Evolutionary conservation across 2,797 vertebrate genomes (phyloP).

Genomic region (Amblyopsis hoosieri): DNA sequence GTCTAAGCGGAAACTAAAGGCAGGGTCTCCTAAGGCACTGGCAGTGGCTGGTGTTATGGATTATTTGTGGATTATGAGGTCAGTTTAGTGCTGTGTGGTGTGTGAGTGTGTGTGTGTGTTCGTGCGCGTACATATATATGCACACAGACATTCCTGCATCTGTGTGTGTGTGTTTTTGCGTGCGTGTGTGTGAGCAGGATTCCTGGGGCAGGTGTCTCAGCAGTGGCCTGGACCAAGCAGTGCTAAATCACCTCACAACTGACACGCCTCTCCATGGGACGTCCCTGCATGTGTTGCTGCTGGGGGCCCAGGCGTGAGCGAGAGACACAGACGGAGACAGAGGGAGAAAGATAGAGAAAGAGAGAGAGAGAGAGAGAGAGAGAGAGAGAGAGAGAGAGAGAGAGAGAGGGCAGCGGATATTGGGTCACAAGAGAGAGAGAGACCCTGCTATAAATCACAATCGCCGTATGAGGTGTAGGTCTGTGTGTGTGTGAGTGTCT

Average conservation of each 20-base stretch:
- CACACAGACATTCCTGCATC: not conserved
- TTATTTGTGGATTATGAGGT: slow-evolving; percentile 19
- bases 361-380: slow-evolving; percentile 14
- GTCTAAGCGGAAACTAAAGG: slow-evolving; percentile 15
- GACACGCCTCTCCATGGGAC: slow-evolving; percentile 75
- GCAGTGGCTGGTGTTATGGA: not conserved
- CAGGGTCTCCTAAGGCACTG: slow-evolving; percentile 22
- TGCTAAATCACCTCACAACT: slow-evolving; percentile 79
- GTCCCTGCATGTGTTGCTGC: slow-evolving; percentile 80
- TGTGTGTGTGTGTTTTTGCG: slow-evolving; percentile 3
- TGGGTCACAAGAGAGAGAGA: slow-evolving; percentile 51
- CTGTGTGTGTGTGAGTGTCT: slow-evolving; percentile 7
- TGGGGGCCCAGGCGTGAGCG: slow-evolving; percentile 43
- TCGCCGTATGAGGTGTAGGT: slow-evolving; percentile 49
- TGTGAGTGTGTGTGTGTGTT: slow-evolving; percentile 13
- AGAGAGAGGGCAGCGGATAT: slow-evolving; percentile 40
- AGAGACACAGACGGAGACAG: not conserved
- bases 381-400: slow-evolving; percentile 15
- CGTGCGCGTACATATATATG: slow-evolving; percentile 10
- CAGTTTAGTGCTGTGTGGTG: slow-evolving; percentile 16
- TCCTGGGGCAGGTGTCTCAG: slow-evolving; percentile 79
- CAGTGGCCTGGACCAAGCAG: slow-evolving; percentile 65
- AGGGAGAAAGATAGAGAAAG: not conserved
- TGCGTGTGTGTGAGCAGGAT: slow-evolving; percentile 53
- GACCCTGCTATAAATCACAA: slow-evolving; percentile 68